A percentile compares a stretch with the other conserved stretches of the same genome.
Evolutionary conservation across 1,140 invertebrate species (phyloP).

Genomic region (Drosophila littoralis): DNA sequence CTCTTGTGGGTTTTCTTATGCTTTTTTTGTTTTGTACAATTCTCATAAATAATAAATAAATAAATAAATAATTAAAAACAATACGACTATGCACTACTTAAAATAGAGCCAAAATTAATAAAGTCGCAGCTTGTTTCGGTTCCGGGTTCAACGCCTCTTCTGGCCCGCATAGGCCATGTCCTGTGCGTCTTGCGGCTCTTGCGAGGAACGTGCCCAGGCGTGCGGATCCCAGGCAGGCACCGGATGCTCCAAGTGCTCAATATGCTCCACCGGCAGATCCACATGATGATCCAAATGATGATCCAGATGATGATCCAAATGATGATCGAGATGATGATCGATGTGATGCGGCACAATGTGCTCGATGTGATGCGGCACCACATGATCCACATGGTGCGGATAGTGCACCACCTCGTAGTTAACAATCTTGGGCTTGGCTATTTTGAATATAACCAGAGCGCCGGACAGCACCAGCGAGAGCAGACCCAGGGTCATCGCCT

Average conservation of each 20-base stretch:
- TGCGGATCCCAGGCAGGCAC: slow-evolving; percentile 87
- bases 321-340: slow-evolving; percentile 79
- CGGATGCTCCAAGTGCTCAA: slow-evolving; percentile 83
- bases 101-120: slow-evolving; percentile 69
- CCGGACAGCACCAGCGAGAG: slow-evolving; percentile 92
- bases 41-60: slow-evolving; percentile 62
- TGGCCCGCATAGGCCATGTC: slow-evolving; percentile 89
- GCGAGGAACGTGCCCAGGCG: slow-evolving; percentile 79
- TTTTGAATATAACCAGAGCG: slow-evolving; percentile 93
- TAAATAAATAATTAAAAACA: slow-evolving; percentile 65
- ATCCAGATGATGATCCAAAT: slow-evolving; percentile 86
- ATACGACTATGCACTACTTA: slow-evolving; percentile 59
- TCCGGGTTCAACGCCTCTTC: slow-evolving; percentile 57
- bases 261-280: slow-evolving; percentile 76
- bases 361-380: slow-evolving; percentile 85
- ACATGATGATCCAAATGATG: slow-evolving; percentile 78
- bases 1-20: slow-evolving; percentile 24
- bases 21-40: slow-evolving; percentile 64
- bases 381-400: slow-evolving; percentile 87
- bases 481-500: slow-evolving; percentile 92
- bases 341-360: slow-evolving; percentile 77
- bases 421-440: slow-evolving; percentile 91
- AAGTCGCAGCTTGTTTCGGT: slow-evolving; percentile 32
- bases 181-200: slow-evolving; percentile 85
- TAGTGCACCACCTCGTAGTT: slow-evolving; percentile 94